Conservation (phyloP, 2,113 vertebrate genomes). For the Myocastor coypus region DNA sequence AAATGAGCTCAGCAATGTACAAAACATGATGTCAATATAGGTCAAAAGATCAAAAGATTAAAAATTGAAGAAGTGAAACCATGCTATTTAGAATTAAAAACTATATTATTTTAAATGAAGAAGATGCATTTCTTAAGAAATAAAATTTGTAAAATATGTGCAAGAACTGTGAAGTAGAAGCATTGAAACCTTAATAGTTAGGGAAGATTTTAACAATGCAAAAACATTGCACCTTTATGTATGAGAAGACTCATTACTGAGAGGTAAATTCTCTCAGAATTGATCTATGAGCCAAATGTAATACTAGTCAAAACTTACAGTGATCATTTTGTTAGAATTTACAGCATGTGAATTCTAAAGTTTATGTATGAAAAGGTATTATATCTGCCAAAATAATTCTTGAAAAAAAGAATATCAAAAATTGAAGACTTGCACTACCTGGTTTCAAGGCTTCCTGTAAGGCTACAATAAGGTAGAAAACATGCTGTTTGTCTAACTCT, state of each 20-base stretch:
- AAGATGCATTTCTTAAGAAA: neutral
- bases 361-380: neutral
- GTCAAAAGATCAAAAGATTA: neutral
- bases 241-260: neutral
- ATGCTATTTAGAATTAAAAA: neutral
- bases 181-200: neutral
- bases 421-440: too few relatives aligned
- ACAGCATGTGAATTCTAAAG: neutral
- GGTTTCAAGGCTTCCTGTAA: neutral
- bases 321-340: neutral
- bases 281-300: neutral
- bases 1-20: neutral
- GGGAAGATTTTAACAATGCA: neutral
- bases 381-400: neutral
- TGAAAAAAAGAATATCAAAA: neutral
- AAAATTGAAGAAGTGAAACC: neutral
- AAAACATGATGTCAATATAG: neutral
- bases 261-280: neutral
- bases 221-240: neutral
- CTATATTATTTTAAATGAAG: neutral
- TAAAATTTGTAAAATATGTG: neutral
- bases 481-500: neutral
- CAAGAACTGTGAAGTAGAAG: neutral
- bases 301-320: neutral
- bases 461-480: too few relatives aligned